Evolutionary conservation across 2,888 invertebrate species (phyloP), one percentile per base, ranked within the genome.

Genomic region (Dryobota labecula): DNA sequence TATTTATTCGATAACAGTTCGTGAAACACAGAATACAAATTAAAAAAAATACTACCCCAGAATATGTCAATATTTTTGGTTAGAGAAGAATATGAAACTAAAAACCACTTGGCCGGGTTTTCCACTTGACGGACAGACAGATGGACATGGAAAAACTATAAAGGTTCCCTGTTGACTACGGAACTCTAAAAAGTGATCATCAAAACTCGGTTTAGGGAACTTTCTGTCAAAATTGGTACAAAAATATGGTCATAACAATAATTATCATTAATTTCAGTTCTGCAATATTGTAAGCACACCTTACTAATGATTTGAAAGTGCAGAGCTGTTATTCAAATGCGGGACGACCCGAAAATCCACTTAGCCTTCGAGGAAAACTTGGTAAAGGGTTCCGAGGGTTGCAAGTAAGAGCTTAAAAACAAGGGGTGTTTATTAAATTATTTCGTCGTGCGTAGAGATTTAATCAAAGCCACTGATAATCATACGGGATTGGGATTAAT

Each of bases 311-410:
- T 92, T 90, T 88, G 90, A 89, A 93, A 92, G 90, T 88, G 90
- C 91, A 90, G 90, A 90, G 91, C 92, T 91, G 93, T 95, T 94
- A 94, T 91, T 92, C 91, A 92, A 94, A 94, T 92, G 91, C 89
- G 92, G 89, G 87, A 83, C 87, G 88, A 94, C 94, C 94, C 94
- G 94, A 93, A 94, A 94, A 95, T 93, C 94, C 94, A 95, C 95
- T 95, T 94, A 95, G 92, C 90, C 84, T 85, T 82, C 84, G 84
- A 86, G 84, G 87, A 87, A 89, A 87, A 89, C 85, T 83, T 84
- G 82, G 78, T 80, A 86, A 90, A 90, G 89, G 91, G 89, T 89
- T 86, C 76, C 72, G 76, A 81, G 80, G 79, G 83, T 64, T 54
- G 68, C 69, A 79, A 62, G 78, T 82, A 71, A 82, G 79, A 82